These are phyloP conservation scores for Drosophila bifasciata DNA, from an alignment of 1,140 invertebrate genomes.

Conservation along the genomic window DNA sequence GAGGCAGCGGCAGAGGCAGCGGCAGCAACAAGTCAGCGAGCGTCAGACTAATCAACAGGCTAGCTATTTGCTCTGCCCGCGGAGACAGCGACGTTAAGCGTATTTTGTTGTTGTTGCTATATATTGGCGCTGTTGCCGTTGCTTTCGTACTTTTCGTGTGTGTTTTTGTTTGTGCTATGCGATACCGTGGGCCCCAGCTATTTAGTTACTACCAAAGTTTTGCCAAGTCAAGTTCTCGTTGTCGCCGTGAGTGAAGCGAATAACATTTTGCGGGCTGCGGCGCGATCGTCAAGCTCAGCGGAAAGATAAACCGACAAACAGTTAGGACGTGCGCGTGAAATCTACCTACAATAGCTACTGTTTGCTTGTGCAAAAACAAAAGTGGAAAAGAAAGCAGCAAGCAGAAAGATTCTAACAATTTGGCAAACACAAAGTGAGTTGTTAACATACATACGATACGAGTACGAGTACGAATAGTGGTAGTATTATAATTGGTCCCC, in stretches of 20 bases:
- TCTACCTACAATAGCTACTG: constrained; percentile 9
- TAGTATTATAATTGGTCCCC: constrained; percentile 1
- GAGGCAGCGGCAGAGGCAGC: constrained; percentile 12
- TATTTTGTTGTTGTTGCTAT: constrained; percentile 32
- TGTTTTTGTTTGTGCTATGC: constrained; percentile 73
- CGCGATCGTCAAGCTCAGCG: constrained; percentile 47
- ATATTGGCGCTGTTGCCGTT: constrained; percentile 18
- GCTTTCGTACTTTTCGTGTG: constrained; percentile 52
- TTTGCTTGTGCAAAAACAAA: neutral
- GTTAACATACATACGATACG: constrained; percentile 1
- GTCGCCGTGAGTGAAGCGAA: constrained; percentile 42
- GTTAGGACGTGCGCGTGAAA: constrained; percentile 31
- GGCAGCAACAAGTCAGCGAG: constrained; percentile 68
- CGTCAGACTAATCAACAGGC: constrained; percentile 71
- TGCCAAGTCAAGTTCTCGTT: constrained; percentile 78
- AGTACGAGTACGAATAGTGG: neutral
- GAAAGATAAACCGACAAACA: constrained; percentile 26
- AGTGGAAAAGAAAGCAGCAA: constrained; percentile 3
- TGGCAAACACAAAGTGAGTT: constrained; percentile 38
- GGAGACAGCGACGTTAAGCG: constrained; percentile 14
- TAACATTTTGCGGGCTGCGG: constrained; percentile 12
- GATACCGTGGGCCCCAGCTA: constrained; percentile 75
- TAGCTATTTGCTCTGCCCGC: constrained; percentile 48
- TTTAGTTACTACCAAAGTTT: constrained; percentile 83
- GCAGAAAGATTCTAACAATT: constrained; percentile 7